Evolutionary conservation across 2,888 invertebrate species (phyloP).

Genomic region (Pseudoips prasinana): DNA sequence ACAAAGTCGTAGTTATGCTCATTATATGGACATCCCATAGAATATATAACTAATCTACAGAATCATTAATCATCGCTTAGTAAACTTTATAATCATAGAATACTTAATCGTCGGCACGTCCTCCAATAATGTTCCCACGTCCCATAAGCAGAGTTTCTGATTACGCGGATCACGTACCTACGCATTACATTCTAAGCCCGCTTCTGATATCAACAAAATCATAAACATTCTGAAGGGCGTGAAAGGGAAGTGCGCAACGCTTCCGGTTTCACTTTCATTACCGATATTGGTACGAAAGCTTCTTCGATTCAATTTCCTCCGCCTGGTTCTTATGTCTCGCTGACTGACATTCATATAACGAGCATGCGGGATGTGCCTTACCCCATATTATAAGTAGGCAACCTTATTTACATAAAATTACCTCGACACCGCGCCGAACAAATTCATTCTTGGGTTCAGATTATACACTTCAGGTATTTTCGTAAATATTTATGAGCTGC

Average conservation of each 20-base stretch:
- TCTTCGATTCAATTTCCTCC: conserved; percentile 50
- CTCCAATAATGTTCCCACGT: too few relatives aligned
- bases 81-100: too few relatives aligned
- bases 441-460: conserved; percentile 13
- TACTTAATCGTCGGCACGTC: too few relatives aligned
- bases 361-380: conserved; percentile 22
- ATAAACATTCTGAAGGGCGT: conserved; percentile 20
- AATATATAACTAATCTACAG: too few relatives aligned
- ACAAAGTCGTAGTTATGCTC: too few relatives aligned
- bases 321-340: conserved; percentile 26
- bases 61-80: neutral
- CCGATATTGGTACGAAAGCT: conserved; percentile 49
- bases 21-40: too few relatives aligned
- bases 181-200: conserved; percentile 6
- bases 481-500: conserved; percentile 13
- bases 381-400: conserved; percentile 14
- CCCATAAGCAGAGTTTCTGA: conserved; percentile 1
- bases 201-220: conserved; percentile 21
- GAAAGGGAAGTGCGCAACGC: conserved; percentile 20
- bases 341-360: conserved; percentile 32
- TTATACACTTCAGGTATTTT: conserved; percentile 3
- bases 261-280: conserved; percentile 44
- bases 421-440: conserved; percentile 11
- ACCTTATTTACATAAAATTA: conserved; percentile 27
- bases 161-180: conserved; percentile 11